Evolutionary conservation across 2,113 vertebrate species (phyloP).

Genomic region (Hippolais icterina): DNA sequence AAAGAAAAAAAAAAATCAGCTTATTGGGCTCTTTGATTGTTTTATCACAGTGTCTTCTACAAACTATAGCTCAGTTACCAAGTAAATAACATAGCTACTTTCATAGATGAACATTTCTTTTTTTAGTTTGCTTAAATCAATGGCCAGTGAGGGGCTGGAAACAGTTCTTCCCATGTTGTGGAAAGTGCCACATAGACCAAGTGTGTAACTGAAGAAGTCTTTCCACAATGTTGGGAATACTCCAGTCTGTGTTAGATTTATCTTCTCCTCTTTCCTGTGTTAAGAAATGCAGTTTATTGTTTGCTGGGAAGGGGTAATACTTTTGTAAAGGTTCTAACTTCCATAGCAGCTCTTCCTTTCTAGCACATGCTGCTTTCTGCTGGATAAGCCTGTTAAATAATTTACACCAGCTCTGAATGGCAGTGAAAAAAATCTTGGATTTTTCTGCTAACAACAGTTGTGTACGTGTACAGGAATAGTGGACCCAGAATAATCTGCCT

Average conservation of each 20-base stretch:
- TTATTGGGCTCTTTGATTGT: background rate
- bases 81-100: background rate
- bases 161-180: background rate
- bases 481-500: background rate
- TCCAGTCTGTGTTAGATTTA: background rate
- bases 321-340: background rate
- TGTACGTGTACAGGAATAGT: background rate
- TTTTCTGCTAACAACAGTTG: background rate
- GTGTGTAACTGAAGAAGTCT: background rate
- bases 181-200: background rate
- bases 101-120: background rate
- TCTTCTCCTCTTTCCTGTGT: background rate
- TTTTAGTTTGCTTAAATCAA: background rate
- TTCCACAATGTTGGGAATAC: background rate
- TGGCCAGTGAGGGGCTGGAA: background rate
- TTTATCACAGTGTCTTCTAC: background rate
- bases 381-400: background rate
- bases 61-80: background rate
- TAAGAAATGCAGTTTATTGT: background rate
- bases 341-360: background rate
- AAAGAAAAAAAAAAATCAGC: background rate
- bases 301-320: background rate
- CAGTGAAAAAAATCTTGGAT: background rate
- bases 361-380: background rate
- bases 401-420: background rate